Base-by-base conservation (phyloP, 2,113 vertebrate species). In the Gambusia affinis region DNA sequence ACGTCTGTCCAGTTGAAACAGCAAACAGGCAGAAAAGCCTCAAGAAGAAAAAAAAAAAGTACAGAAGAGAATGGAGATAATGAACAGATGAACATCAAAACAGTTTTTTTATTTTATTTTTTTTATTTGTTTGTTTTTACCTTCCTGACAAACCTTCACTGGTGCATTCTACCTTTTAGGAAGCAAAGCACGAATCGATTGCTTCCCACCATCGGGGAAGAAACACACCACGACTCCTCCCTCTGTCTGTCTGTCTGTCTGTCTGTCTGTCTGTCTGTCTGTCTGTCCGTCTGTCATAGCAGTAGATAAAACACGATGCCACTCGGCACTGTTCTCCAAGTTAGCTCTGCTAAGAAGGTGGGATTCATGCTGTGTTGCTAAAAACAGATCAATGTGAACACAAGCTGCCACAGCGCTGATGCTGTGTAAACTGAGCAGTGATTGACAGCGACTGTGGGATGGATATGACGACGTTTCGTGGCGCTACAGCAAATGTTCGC, bases 391-490 rank as follows among this genome's bases (percentile, higher is more conserved):
- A 76, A 80, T 87, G 76, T 76, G 80, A 84, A 47, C 35, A 30
- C 72, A 62, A 69, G 72, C 86, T 70, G 84, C 73, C 73, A 39
- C 35, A 1, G 75, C 64, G 2, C 68, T 12, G 61, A 27, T 31
- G 78, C 80, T 70, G 81, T 64, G 84, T 80, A 85, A 86, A 89
- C 70, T 8, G 29, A 78, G 75, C 67, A 63, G 74, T 78, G 83
- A 87, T 63, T 86, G 89, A 89, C 87, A 71, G 82, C 5, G n/a
- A 44, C 84, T 76, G 81, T 86, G 87, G 86, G 88, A 85, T 84
- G 88, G 65, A 80, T 81, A 88, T 80, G 85, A 87, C 80, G 78
- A 73, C 80, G 85, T 57, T 57, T 57, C 44, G 51, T 31, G 74
- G 76, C 82, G 73, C 63, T 29, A 76, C 79, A 75, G 75, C 81